Base-by-base conservation (phyloP, 2,797 vertebrate genomes). In the Aselliscus stoliczkanus region DNA sequence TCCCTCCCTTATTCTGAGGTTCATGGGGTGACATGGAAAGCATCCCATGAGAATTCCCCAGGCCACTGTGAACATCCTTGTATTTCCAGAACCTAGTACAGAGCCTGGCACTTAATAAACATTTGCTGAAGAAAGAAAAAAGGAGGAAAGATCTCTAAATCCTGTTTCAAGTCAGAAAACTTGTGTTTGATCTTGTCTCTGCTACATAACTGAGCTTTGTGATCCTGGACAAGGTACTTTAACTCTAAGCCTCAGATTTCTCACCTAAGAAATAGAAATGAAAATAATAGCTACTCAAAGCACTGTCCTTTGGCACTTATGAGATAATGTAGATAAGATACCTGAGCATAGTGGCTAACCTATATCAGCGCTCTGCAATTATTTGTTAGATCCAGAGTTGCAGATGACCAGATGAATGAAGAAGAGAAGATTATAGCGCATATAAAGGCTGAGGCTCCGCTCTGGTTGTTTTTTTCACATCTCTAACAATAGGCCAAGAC, bases 181-280 rank as follows among this genome's bases (percentile, higher is more conserved):
- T 64, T 89, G n/a, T 14, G 21, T 76, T 88, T 96, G 44, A 44
- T 86, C 80, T 83, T 86, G 6, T 60, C 37, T 67, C 34, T 94
- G 67, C 50, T 42, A 3, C 9, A 25, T 72, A 82, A 82, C 13
- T 94, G 23, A 81, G n/a, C 23, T 67, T 90, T 87, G 67, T 93
- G 60, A 81, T n/a, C 54, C 47, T 77, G 13, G 39, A 47, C 39
- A 76, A 72, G 12, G 34, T 37, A 69, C 2, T 79, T 82, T 70
- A 72, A 73, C 14, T 37, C 31, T 70, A 44, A 17, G 12, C 39
- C 37, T 79, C 39, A 21, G 37, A 60, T 85, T 37, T 52, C 34
- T 93, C 29, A 50, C 65, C 18, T 79, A 76, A 84, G 47, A 90
- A 96, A 58, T 44, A 90, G 39, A 82, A 93, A 80, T 90, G 11